Evolutionary conservation across 2,797 vertebrate species (phyloP).

Genomic region (Gobio occitaniae): DNA sequence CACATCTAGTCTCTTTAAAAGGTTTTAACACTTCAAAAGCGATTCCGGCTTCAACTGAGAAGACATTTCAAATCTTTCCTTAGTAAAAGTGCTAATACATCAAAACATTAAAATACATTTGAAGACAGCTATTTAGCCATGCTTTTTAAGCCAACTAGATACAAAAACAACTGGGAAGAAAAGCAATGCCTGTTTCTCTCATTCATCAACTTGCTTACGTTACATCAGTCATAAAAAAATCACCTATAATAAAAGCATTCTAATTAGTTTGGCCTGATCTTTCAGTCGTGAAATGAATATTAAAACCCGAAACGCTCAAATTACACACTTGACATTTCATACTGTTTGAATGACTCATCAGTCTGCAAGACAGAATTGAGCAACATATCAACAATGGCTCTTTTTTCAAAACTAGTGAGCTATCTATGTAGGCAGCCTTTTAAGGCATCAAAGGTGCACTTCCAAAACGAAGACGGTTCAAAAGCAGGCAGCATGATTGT

Average conservation of each 20-base stretch:
- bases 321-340: slow-evolving; percentile 14
- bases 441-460: slow-evolving; percentile 6
- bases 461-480: slow-evolving; percentile 1
- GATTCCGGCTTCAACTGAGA: not conserved
- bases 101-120: slow-evolving; percentile 14
- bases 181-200: not conserved
- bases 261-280: not conserved
- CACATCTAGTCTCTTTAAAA: slow-evolving; percentile 20
- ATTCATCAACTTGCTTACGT: not conserved
- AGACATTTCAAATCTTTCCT: slow-evolving; percentile 21
- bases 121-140: slow-evolving; percentile 19
- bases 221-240: not conserved
- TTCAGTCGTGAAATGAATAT: not conserved
- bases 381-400: slow-evolving; percentile 21
- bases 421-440: slow-evolving; percentile 12
- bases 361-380: slow-evolving; percentile 2
- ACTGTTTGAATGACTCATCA: slow-evolving; percentile 4
- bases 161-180: not conserved
- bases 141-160: not conserved
- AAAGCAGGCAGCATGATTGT: not conserved
- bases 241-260: not conserved
- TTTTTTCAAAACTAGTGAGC: slow-evolving; percentile 7
- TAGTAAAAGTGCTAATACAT: slow-evolving; percentile 23
- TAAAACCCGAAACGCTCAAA: slow-evolving; percentile 1
- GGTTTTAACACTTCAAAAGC: slow-evolving; percentile 16